Evolutionary conservation across 2,797 vertebrate species (phyloP), one percentile per base, ranked within the genome.

Genomic region (Decapterus maruadsi): DNA sequence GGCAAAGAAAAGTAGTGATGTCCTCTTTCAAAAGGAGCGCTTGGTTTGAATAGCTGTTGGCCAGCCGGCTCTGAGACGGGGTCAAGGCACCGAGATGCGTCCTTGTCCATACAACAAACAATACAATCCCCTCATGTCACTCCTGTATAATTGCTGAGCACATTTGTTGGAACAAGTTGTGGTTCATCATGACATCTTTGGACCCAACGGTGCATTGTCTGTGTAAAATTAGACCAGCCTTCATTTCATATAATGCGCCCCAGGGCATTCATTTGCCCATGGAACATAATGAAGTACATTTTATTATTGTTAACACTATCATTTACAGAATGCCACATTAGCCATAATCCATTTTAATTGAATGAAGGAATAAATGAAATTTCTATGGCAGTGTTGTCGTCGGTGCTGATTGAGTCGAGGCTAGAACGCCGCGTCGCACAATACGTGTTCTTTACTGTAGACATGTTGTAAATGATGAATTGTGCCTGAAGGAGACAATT

Each of bases 31-130:
- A 91, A 91, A 91, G 80, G 64, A 90, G 60, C 75, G 6, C 11
- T 56, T 38, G 68, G 73, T 72, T 78, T 94, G 87, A 92, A 94
- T 90, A 91, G 90, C 84, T 79, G 76, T 78, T 77, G 85, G 83
- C 81, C 77, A 40, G 77, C 81, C 77, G 36, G 77, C 82, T 78
- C 70, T 45, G 68, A 85, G 81, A 74, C 83, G 73, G 81, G 90
- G 87, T 92, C 92, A 93, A 90, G 89, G 92, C 81, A 82, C 78
- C 2, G 85, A 85, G 81, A 88, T 62, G 82, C 1, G 84, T 90
- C 87, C 90, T 93, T 90, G 90, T 84, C 72, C 66, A 59, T 54
- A 64, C 57, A 81, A 76, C 83, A 68, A 88, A 82, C 75, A 82
- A 81, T 83, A 85, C 75, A 84, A 85, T 80, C 81, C 68, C 60